Base-by-base conservation (phyloP, 1,140 invertebrate genomes). In the Sycophaga agraensis region DNA sequence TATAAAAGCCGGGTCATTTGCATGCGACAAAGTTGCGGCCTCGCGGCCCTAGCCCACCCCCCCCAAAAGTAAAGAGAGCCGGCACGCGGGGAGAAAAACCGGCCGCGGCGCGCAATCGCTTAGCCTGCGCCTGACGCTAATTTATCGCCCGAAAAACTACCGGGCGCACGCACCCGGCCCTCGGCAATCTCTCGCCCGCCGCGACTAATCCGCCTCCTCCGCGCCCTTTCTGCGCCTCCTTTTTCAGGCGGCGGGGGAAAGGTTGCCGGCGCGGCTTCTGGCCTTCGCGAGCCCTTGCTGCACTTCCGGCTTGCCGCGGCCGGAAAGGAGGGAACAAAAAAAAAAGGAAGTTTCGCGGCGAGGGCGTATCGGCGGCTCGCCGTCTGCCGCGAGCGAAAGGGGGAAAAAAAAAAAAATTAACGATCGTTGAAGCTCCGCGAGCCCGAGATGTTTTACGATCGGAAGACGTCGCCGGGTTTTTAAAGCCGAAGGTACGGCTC, bases 71-170 rank as follows among this genome's bases (percentile, higher is more conserved):
- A 37, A 51, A 50, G 46, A 59, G 46, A 21, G 45, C 5, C 35
- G 28, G 3, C 0, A 6, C n/a, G n/a, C n/a, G n/a, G n/a, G 12
- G 35, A 35, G 50, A 57, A 49, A 59, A 59, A 59, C 50, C 35
- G 37, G 12, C n/a, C n/a, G n/a, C n/a, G n/a, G n/a, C n/a, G 8
- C n/a, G 46, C 48, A 34, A 59, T 50, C 46, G 46, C 8, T 59
- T 50, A 59, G 46, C 12, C 35, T 50, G 37, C 9, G 22, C 8
- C 12, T 50, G 57, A 59, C 57, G 22, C 50, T 59, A 59, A 59
- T 59, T 59, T 50, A 59, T 50, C 46, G 57, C 17, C 6, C 31
- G 46, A 50, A 59, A 50, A 42, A n/a, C n/a, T n/a, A 14, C 31
- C 46, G 5, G 12, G 5, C 31, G 48, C n/a, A 14, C 31, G 0